phyloP scores from a whole-genome alignment of 2,113 vertebrate species.

The Burhinus bistriatus region DNA sequence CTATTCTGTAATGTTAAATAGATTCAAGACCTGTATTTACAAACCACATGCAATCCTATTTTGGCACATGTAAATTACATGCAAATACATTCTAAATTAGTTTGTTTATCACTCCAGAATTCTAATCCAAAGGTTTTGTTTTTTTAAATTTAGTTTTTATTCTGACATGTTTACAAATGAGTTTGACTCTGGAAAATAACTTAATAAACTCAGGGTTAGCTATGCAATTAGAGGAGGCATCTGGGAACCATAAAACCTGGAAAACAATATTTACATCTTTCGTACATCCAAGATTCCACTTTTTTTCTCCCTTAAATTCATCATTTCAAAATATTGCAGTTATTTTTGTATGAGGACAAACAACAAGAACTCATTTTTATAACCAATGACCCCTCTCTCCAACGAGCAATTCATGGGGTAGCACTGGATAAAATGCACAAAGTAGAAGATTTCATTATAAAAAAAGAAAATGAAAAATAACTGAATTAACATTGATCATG shows the following conservation, averaged over 20 bases:
- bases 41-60: slow-evolving; percentile 73
- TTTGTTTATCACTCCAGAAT: slow-evolving; percentile 79
- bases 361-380: slow-evolving; percentile 55
- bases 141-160: slow-evolving; percentile 74
- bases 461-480: slow-evolving; percentile 71
- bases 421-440: slow-evolving; percentile 60
- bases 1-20: slow-evolving; percentile 68
- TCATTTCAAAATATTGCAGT: slow-evolving; percentile 55
- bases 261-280: slow-evolving; percentile 77
- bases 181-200: slow-evolving; percentile 80
- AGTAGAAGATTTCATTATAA: slow-evolving; percentile 65
- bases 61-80: slow-evolving; percentile 78
- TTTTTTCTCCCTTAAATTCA: slow-evolving; percentile 3
- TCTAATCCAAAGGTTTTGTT: slow-evolving; percentile 72
- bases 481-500: slow-evolving; percentile 70
- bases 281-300: slow-evolving; percentile 63
- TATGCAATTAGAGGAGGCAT: slow-evolving; percentile 76
- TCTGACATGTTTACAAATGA: slow-evolving; percentile 81
- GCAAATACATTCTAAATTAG: slow-evolving; percentile 79
- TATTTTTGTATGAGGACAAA: slow-evolving; percentile 44
- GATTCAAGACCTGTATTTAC: slow-evolving; percentile 69
- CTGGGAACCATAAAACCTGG: slow-evolving; percentile 75
- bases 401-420: slow-evolving; percentile 37
- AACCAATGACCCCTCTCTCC: slow-evolving; percentile 48
- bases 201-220: slow-evolving; percentile 80